Evolutionary conservation across 2,797 vertebrate species (phyloP).

Genomic region (Sebastes trivittatus): DNA sequence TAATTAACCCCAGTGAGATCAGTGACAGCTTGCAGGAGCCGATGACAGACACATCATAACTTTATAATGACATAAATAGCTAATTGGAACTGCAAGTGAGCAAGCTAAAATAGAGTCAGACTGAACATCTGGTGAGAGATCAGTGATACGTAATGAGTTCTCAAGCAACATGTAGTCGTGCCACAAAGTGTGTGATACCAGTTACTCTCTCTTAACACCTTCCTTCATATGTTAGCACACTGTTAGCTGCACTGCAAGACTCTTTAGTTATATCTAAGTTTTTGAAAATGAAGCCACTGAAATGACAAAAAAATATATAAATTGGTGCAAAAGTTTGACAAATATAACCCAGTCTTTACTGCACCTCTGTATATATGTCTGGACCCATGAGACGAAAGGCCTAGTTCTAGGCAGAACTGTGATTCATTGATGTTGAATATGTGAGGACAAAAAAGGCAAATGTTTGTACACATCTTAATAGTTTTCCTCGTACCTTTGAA

Average conservation of each 20-base stretch:
- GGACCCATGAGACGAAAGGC: background rate
- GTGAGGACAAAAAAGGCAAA: background rate
- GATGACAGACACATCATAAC: background rate
- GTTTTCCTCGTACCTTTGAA: conserved; percentile 89
- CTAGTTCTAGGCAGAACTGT: background rate
- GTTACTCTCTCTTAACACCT: conserved; percentile 7
- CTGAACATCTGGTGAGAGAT: background rate
- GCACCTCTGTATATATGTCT: background rate
- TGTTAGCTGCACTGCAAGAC: background rate
- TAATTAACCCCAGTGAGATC: background rate
- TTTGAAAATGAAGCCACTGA: background rate
- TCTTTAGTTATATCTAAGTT: background rate
- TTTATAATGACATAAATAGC: background rate
- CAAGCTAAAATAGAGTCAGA: background rate
- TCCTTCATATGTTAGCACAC: background rate
- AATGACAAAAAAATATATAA: background rate
- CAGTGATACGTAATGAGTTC: background rate
- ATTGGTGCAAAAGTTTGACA: background rate
- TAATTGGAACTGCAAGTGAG: background rate
- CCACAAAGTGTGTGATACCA: background rate
- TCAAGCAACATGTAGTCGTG: background rate
- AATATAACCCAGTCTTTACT: background rate
- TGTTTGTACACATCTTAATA: background rate
- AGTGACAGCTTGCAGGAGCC: background rate
- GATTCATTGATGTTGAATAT: background rate